These are phyloP conservation scores for Psilopogon haemacephalus DNA, from an alignment of 2,113 vertebrate species.

Conservation along the genomic window DNA sequence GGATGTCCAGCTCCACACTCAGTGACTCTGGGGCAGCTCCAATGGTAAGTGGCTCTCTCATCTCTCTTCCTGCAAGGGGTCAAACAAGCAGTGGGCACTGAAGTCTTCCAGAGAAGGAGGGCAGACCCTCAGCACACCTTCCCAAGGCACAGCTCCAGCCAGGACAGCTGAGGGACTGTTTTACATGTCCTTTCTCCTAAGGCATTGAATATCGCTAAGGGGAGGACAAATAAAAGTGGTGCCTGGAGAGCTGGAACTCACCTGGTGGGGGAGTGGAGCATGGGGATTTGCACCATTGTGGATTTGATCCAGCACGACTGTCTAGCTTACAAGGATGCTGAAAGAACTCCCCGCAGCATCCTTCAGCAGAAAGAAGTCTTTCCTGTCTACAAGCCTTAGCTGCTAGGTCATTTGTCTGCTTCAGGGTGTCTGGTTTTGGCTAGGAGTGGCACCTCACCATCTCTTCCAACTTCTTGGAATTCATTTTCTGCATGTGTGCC, in stretches of 20 bases:
- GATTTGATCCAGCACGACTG: neutral
- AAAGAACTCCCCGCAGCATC: neutral
- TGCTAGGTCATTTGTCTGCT: neutral
- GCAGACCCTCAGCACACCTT: neutral
- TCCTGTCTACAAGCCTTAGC: neutral
- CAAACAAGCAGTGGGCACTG: neutral
- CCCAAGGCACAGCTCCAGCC: neutral
- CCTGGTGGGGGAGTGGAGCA: neutral
- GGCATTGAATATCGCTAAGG: fast-evolving
- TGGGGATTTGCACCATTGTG: neutral
- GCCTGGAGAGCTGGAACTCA: fast-evolving
- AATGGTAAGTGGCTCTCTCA: fast-evolving
- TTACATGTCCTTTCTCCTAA: neutral
- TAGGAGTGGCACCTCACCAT: neutral
- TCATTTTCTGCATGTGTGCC: neutral
- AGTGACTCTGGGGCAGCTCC: neutral
- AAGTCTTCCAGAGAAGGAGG: neutral
- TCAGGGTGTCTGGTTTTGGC: neutral
- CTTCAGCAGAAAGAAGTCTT: neutral
- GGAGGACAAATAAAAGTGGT: neutral
- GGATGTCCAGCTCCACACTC: neutral
- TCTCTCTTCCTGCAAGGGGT: neutral
- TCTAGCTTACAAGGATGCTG: neutral
- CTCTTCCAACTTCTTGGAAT: neutral
- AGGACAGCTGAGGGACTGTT: fast-evolving